These are phyloP conservation scores for Melierax canorus DNA, from an alignment of 2,113 vertebrate species.

Conservation along the genomic window DNA sequence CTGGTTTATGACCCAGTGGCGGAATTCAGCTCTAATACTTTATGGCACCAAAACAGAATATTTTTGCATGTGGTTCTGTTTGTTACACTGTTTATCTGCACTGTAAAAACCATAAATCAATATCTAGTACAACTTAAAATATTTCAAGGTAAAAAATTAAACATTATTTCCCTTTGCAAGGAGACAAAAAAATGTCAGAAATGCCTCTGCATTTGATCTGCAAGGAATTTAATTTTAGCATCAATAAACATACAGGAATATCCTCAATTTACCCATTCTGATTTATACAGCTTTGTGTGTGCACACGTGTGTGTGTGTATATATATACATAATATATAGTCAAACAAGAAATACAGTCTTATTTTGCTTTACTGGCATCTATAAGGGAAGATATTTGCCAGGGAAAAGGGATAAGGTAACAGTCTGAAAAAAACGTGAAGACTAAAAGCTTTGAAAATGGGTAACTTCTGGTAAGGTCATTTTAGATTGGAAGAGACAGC, in stretches of 20 bases:
- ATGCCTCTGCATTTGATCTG: neutral
- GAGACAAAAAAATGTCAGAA: neutral
- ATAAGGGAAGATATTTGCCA: neutral
- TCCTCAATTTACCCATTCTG: neutral
- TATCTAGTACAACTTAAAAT: neutral
- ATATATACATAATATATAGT: neutral
- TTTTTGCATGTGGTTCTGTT: neutral
- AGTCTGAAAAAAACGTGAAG: neutral
- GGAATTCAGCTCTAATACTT: neutral
- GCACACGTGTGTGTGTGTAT: neutral
- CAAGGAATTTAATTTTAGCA: neutral
- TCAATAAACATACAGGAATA: neutral
- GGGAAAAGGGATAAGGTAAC: neutral
- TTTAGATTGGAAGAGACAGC: neutral
- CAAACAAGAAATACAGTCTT: neutral
- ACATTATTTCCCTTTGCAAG: neutral
- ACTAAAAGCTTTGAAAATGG: neutral
- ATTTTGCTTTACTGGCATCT: neutral
- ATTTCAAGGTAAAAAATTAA: neutral
- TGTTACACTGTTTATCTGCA: neutral
- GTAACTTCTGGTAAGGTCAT: neutral
- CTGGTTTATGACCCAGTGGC: neutral
- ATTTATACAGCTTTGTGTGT: neutral
- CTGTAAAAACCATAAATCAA: neutral
- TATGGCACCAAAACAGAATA: neutral